A percentile compares a stretch with the other conserved stretches of the same genome.
Evolutionary conservation across 2,113 vertebrate genomes (phyloP).

Genomic region (Empidonax traillii): DNA sequence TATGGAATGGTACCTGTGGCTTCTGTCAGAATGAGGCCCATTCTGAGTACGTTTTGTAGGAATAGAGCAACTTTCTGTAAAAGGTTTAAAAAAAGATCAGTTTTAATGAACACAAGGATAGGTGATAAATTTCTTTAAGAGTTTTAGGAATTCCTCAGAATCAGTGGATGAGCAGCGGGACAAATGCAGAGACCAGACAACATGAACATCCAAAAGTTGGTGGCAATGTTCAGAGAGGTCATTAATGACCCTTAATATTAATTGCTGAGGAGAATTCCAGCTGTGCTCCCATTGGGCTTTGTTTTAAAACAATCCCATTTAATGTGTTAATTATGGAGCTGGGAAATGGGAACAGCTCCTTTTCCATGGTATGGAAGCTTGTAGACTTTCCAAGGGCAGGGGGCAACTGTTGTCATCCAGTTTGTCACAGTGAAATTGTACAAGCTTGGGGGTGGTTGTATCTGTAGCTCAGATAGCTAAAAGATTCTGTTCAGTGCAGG

Average conservation of each 20-base stretch:
- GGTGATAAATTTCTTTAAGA: neutral
- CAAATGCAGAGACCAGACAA: neutral
- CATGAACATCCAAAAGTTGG: neutral
- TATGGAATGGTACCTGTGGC: neutral
- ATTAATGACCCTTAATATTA: neutral
- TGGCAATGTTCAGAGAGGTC: neutral
- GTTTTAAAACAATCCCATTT: neutral
- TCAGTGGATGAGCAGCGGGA: neutral
- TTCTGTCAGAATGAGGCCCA: neutral
- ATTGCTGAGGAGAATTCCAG: neutral
- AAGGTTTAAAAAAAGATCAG: neutral
- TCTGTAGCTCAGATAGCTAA: neutral
- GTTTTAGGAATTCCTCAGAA: neutral
- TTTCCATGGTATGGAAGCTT: neutral
- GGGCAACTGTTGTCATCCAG: neutral
- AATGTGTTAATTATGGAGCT: neutral
- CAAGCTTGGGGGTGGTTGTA: neutral
- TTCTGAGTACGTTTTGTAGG: neutral
- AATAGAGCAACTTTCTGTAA: neutral
- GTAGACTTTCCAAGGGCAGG: neutral
- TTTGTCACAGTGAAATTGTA: neutral
- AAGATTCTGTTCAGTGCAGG: neutral
- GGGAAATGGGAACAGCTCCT: neutral
- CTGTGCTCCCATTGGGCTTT: neutral
- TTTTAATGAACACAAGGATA: neutral